Conservation (phyloP, 1,140 invertebrate genomes). For the Drepana arcuata region DNA sequence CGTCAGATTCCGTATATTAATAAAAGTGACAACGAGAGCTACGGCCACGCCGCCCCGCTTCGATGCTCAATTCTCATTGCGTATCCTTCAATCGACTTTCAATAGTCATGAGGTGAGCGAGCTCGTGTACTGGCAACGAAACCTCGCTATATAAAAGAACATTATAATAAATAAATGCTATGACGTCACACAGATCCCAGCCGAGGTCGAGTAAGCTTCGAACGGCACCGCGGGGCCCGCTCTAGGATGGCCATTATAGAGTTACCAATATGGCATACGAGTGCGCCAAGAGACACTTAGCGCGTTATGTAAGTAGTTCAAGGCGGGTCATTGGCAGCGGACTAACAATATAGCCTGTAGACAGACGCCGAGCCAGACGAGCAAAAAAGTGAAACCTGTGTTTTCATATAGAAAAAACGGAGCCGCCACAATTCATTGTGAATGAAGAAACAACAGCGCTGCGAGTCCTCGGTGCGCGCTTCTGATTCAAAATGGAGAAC, state of each 20-base stretch:
- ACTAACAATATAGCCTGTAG: constrained; percentile 45
- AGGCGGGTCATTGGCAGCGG: constrained; percentile 59
- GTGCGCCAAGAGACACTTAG: constrained; percentile 10
- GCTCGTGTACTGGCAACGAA: too few relatives aligned
- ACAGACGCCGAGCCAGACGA: constrained; percentile 57
- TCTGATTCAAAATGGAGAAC: too few relatives aligned
- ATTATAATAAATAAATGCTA: too few relatives aligned
- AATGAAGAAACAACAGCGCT: constrained; percentile 13
- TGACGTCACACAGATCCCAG: too few relatives aligned
- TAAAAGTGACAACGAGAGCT: too few relatives aligned
- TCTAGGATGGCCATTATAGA: constrained; percentile 9
- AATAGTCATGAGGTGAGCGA: too few relatives aligned
- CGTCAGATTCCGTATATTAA: constrained; percentile 7
- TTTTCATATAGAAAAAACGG: constrained; percentile 39
- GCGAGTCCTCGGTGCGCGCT: too few relatives aligned
- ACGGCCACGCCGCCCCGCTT: too few relatives aligned
- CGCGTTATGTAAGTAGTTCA: constrained; percentile 61
- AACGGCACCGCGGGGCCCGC: constrained; percentile 6
- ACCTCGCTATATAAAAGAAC: too few relatives aligned
- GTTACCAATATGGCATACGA: constrained; percentile 10
- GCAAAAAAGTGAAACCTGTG: constrained; percentile 65
- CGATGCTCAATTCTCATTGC: constrained; percentile 1
- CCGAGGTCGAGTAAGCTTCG: too few relatives aligned
- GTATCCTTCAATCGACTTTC: constrained; percentile 6
- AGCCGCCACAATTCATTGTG: constrained; percentile 12